Evolutionary conservation across 2,888 invertebrate genomes (phyloP).

Genomic region (Dromius quadrimaculatus): DNA sequence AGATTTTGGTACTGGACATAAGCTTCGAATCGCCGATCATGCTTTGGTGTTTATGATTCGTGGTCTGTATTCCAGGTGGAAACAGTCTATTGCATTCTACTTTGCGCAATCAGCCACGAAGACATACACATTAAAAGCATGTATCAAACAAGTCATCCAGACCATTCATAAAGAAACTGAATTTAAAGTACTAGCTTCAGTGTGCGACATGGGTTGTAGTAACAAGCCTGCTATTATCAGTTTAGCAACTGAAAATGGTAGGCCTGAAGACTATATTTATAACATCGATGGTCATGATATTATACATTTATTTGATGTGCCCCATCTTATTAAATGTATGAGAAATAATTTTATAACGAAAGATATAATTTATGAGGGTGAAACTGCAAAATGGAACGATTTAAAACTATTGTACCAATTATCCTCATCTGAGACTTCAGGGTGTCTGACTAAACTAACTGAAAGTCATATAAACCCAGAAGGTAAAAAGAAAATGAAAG

Average conservation of each 20-base stretch:
- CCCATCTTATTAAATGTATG: slow-evolving; percentile 16
- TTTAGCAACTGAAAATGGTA: no score
- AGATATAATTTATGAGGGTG: slow-evolving; percentile 8
- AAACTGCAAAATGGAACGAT: slow-evolving; percentile 5
- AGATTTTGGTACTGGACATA: no score
- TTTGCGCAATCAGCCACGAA: slow-evolving; percentile 21
- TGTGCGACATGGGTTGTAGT: slow-evolving; percentile 3
- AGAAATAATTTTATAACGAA: no score
- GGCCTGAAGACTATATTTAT: slow-evolving; percentile 4
- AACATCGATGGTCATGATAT: slow-evolving; percentile 32
- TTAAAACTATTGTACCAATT: not conserved
- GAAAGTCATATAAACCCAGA: not conserved
- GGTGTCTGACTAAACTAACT: not conserved
- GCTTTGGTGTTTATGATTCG: no score
- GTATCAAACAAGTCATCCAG: slow-evolving; percentile 1
- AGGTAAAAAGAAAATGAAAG: slow-evolving; percentile 11
- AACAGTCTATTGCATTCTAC: no score
- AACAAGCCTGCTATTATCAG: slow-evolving; percentile 1
- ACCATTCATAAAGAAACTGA: slow-evolving; percentile 13
- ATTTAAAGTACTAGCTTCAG: slow-evolving; percentile 11
- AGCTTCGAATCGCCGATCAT: no score
- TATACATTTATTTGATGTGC: slow-evolving; percentile 31
- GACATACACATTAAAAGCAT: slow-evolving; percentile 14
- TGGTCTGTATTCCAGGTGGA: no score
- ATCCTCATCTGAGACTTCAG: not conserved